A percentile compares a stretch with the other conserved stretches of the same genome.
Evolutionary conservation across 1,140 invertebrate species (phyloP).

Genomic region (Scaptomyza montana): DNA sequence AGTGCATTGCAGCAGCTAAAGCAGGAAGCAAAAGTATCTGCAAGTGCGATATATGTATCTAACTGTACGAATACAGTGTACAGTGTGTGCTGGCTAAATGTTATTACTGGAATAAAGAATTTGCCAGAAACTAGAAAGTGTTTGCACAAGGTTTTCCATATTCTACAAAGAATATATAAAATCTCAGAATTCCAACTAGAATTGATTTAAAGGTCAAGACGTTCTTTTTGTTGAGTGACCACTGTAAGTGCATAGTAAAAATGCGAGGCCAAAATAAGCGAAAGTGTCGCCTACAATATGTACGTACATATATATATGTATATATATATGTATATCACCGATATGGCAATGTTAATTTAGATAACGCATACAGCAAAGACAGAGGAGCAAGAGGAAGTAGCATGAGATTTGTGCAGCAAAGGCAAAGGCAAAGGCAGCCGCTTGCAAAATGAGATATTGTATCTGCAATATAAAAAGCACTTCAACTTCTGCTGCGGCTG

Average conservation of each 20-base stretch:
- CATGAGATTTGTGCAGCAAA: constrained; percentile 29
- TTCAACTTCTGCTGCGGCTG: constrained; percentile 24
- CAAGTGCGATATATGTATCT: constrained; percentile 2
- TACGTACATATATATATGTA: too few relatives aligned
- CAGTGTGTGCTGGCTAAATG: not conserved
- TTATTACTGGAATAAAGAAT: not conserved
- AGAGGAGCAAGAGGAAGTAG: not conserved
- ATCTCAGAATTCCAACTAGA: too few relatives aligned
- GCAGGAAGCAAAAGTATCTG: constrained; percentile 53
- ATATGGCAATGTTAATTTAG: constrained; percentile 68
- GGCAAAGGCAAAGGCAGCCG: constrained; percentile 53
- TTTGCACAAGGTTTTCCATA: too few relatives aligned
- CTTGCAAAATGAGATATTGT: constrained; percentile 60
- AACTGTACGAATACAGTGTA: not conserved
- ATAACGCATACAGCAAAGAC: constrained; percentile 48
- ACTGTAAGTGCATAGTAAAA: not conserved
- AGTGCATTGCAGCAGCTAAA: constrained; percentile 25
- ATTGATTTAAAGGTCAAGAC: not conserved
- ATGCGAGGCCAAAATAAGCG: constrained; percentile 30
- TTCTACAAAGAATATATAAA: too few relatives aligned
- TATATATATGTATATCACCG: too few relatives aligned
- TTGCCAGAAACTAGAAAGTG: too few relatives aligned
- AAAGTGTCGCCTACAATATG: constrained; percentile 65
- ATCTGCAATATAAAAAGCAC: constrained; percentile 63
- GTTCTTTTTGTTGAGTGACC: not conserved